These are phyloP conservation scores for Bolinopsis microptera DNA, from an alignment of 37 sponge, comb jelly and placozoan genomes.

Conservation along the genomic window DNA sequence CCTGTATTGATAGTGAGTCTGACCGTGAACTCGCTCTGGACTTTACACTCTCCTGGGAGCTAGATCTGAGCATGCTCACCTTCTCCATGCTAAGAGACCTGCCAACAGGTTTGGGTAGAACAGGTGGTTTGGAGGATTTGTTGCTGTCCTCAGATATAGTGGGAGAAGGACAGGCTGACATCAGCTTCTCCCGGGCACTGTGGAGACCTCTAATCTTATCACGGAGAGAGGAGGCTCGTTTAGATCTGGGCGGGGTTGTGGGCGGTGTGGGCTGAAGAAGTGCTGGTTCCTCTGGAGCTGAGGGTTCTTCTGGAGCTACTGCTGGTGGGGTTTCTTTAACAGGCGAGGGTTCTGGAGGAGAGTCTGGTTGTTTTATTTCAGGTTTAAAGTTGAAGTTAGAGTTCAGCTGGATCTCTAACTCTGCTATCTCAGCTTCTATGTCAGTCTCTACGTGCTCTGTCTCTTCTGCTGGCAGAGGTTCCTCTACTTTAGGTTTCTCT, in stretches of 20 bases:
- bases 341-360: background rate
- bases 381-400: background rate
- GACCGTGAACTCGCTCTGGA: background rate
- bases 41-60: slow-evolving; percentile 7
- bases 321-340: background rate
- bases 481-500: background rate
- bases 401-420: background rate
- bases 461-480: background rate
- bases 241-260: background rate
- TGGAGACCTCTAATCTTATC: slow-evolving; percentile 40
- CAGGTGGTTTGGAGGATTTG: background rate
- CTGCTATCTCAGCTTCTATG: slow-evolving; percentile 25
- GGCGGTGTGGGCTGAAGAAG: background rate
- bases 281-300: background rate
- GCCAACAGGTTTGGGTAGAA: background rate
- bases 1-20: background rate
- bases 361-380: background rate
- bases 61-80: background rate
- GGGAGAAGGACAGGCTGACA: slow-evolving; percentile 25
- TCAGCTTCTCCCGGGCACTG: slow-evolving; percentile 43
- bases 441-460: background rate
- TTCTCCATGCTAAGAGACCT: background rate
- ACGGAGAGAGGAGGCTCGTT: slow-evolving; percentile 41
- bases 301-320: background rate
- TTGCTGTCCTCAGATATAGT: background rate